Evolutionary conservation across 2,797 vertebrate species (phyloP), one percentile per base, ranked within the genome.

Genomic region (Galagoides demidoff): DNA sequence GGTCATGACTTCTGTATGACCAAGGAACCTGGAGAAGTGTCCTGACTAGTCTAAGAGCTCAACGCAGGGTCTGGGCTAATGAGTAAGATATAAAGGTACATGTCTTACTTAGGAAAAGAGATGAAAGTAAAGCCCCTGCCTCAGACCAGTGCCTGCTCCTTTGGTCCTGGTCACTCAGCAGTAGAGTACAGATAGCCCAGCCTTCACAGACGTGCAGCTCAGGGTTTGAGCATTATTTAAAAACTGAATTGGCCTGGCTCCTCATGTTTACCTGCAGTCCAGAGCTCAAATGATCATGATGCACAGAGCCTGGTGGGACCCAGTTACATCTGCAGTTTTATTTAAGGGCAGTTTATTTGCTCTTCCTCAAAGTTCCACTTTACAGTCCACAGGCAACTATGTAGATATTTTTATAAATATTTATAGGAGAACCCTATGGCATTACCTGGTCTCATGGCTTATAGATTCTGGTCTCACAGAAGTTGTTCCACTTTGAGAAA

Each of bases 401-500:
- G 52, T 71, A 82, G 34, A 61, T 45, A 39, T 43, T 83, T 93
- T 14, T 86, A 71, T 85, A 77, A 59, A 52, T 79, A 25, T 95
- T 76, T 93, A 43, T 14, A 61, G 85, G 82, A 96, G 92, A 78
- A 59, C 34, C 74, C 85, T 64, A 61, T 90, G 63, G 20, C 45
- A 5, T 90, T 90, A 73, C 90, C 78, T 87, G 78, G 45, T 70
- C 34, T 92, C 9, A 0, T 34, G 89, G 68, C 64, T 93, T 93
- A 16, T 79, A 86, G 90, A 71, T 55, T 34, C n/a, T n/a, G n/a
- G 31, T 45, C 89, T 76, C 68, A 31, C 86, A 85, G 55, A 96
- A 96, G 79, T 78, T 89, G 59, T 74, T 78, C 45, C 77, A 85
- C 73, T 97, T 95, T 81, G 81, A 73, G 79, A 97, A 93, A 94